phyloP scores from a whole-genome alignment of 2,113 vertebrate genomes.

The Egretta garzetta region DNA sequence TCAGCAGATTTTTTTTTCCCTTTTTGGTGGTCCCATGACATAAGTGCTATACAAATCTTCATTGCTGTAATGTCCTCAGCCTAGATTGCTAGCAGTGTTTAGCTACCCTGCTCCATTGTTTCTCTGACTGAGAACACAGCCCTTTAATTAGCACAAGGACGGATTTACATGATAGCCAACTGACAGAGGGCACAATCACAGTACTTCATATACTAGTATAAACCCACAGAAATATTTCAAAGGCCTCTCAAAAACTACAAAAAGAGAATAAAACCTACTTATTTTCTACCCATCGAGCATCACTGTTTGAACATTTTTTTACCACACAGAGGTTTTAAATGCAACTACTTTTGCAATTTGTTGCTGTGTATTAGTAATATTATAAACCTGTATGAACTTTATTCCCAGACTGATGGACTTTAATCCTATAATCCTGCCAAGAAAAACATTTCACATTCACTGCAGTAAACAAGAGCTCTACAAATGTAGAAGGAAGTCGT shows the following conservation, averaged over 20 bases:
- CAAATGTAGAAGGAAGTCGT: conserved; percentile 73
- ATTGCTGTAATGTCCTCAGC: background rate
- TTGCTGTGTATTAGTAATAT: background rate
- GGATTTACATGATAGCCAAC: background rate
- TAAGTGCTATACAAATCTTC: background rate
- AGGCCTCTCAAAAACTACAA: background rate
- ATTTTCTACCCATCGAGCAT: background rate
- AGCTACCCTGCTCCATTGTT: background rate
- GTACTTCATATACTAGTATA: background rate
- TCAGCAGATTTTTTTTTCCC: background rate
- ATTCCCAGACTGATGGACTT: conserved; percentile 56
- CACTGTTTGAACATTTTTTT: background rate
- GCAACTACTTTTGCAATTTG: background rate
- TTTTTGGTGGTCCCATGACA: background rate
- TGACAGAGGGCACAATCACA: background rate
- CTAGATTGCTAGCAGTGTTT: background rate
- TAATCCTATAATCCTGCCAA: conserved; percentile 59
- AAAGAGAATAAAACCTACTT: background rate
- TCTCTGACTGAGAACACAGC: background rate
- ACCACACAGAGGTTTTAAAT: background rate
- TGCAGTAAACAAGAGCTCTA: conserved; percentile 55
- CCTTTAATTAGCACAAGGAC: background rate
- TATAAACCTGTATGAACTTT: conserved; percentile 39
- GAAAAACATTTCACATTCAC: conserved; percentile 72
- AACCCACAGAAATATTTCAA: background rate